Evolutionary conservation across 2,113 vertebrate species (phyloP).

Genomic region (Athene cunicularia): DNA sequence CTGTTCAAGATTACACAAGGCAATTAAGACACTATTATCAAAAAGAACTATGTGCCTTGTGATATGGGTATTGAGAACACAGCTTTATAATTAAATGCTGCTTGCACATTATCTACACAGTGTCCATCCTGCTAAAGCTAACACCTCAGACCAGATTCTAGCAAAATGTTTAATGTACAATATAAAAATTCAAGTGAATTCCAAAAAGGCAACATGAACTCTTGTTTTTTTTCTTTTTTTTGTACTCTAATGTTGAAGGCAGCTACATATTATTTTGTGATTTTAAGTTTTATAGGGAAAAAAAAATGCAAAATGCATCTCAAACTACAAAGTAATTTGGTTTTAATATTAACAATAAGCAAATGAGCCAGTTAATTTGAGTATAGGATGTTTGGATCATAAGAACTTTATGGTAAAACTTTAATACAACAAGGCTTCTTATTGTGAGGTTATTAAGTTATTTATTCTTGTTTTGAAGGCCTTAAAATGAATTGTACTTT

Average conservation of each 20-base stretch:
- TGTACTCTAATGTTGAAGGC: neutral
- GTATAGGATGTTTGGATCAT: neutral
- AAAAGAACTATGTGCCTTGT: neutral
- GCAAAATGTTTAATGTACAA: neutral
- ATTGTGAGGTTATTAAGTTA: neutral
- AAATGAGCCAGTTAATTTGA: neutral
- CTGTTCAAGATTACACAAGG: neutral
- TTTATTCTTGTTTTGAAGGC: neutral
- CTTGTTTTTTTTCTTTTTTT: neutral
- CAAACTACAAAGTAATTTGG: neutral
- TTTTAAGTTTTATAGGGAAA: neutral
- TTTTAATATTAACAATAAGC: neutral
- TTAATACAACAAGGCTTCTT: neutral
- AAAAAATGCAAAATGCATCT: neutral
- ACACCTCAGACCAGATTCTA: neutral
- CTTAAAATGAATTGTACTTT: neutral
- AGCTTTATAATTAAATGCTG: neutral
- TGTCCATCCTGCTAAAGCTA: neutral
- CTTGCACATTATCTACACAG: neutral
- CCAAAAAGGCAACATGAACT: neutral
- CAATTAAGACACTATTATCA: neutral
- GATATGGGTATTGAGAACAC: neutral
- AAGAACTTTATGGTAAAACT: neutral
- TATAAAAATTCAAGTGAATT: neutral
- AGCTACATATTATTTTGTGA: neutral